Evolutionary conservation across 2,113 vertebrate species (phyloP), one percentile per base, ranked within the genome.

Genomic region (Phrynosoma blainvillii): DNA sequence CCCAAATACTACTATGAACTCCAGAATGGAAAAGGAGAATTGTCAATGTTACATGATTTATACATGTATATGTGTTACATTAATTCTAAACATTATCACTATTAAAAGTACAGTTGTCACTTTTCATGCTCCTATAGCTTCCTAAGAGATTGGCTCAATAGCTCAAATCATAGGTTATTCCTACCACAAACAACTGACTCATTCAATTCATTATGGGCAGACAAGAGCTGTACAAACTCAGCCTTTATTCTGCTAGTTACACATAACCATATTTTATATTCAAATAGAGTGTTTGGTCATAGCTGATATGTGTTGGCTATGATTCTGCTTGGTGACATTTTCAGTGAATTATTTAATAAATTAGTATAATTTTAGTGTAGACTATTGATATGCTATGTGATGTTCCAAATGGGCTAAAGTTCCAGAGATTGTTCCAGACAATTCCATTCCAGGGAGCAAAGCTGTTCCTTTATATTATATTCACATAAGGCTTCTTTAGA

Each of bases 321-420:
- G 32, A 42, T 59, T 59, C 59, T 75, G 52, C 52, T 27, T 62
- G 84, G 21, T 81, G 18, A 85, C 92, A 56, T 47, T 87, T 52
- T 3, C 10, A 83, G 82, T 14, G n/a, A 42, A 71, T 77, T 77
- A 77, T 20, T 68, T 83, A 71, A 83, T 83, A 70, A 70, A 85
- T 12, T 25, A 36, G 36, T 40, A 62, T 18, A 62, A 40, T 16
- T 62, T 77, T 85, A 76, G 65, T 62, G 73, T 23, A 85, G 32
- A 88, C 66, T 79, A 16, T 36, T 40, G 30, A 82, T 54, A 84
- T 62, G 59, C 30, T 18, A 65, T 87, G 88, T 84, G 85, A 62
- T 62, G 40, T 27, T 79, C 91, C 90, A 86, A 78, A 84, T 89
- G 14, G 87, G 36, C 32, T 2, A 0, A 9, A 76, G n/a, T 16